Percentiles rank a stretch among this genome's conserved stretches.
These are phyloP conservation scores for Lutjanus argentimaculatus DNA, from an alignment of 2,797 vertebrate genomes.

Conservation along the genomic window DNA sequence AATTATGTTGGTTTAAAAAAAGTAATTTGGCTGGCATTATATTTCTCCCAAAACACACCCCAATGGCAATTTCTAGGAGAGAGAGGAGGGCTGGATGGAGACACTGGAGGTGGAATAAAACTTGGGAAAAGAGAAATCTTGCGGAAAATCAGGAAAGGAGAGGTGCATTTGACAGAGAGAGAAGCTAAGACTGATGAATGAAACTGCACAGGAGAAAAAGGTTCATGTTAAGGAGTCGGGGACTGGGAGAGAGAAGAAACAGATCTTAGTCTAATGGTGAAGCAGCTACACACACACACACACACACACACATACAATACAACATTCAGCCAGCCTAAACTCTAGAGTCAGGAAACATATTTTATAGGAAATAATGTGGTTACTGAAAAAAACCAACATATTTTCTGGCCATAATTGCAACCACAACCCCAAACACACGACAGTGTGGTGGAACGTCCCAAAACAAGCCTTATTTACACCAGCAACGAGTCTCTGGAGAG, in stretches of 20 bases:
- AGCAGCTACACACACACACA: background rate
- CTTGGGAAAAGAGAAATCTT: background rate
- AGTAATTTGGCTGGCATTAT: background rate
- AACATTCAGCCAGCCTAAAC: background rate
- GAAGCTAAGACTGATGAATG: constrained; percentile 26
- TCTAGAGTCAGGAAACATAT: constrained; percentile 16
- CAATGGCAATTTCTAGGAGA: background rate
- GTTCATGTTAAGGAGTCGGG: constrained; percentile 24
- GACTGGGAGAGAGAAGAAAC: constrained; percentile 16
- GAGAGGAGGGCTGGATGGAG: background rate
- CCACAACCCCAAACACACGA: constrained; percentile 41
- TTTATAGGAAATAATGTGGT: constrained; percentile 32
- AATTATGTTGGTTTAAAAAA: background rate
- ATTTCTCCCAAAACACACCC: background rate
- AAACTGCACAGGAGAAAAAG: constrained; percentile 16
- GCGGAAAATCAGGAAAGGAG: constrained; percentile 20
- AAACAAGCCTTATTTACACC: constrained; percentile 70
- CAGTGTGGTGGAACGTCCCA: constrained; percentile 47
- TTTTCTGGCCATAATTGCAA: constrained; percentile 49
- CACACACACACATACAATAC: background rate
- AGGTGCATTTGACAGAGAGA: constrained; percentile 18
- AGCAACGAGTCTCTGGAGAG: constrained; percentile 63
- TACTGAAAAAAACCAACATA: constrained; percentile 15
- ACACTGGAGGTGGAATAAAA: constrained; percentile 6
- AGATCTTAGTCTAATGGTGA: constrained; percentile 32